Conservation (phyloP, 1,140 invertebrate genomes). For the Planococcus citri region DNA sequence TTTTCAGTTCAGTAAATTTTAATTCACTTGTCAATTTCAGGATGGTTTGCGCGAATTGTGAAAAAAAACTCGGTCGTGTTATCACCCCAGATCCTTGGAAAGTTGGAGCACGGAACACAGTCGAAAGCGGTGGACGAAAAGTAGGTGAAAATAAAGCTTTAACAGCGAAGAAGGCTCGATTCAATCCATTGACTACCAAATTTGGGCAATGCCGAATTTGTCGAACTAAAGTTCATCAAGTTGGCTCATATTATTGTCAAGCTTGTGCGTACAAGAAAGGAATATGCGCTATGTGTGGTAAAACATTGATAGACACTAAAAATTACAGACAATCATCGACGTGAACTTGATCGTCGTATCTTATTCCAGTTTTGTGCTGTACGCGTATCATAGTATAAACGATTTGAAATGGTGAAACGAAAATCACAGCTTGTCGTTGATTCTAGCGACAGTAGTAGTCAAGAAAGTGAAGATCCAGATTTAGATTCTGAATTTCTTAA, state of each 20-base stretch:
- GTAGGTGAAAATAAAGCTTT: constrained; percentile 85
- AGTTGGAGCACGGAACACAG: constrained; percentile 72
- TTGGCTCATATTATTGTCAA: constrained; percentile 93
- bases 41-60: constrained; percentile 88
- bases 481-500: not conserved
- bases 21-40: constrained; percentile 22
- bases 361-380: not conserved
- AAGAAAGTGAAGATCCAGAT: not conserved
- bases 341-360: constrained; percentile 36
- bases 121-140: constrained; percentile 68
- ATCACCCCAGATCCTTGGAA: constrained; percentile 97
- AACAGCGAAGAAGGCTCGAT: constrained; percentile 65
- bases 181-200: constrained; percentile 69
- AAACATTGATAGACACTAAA: constrained; percentile 85
- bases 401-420: not conserved
- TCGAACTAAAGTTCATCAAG: constrained; percentile 81
- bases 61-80: constrained; percentile 74
- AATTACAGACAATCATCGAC: constrained; percentile 90
- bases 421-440: not conserved
- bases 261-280: constrained; percentile 86
- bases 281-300: constrained; percentile 98
- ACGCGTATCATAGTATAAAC: not conserved
- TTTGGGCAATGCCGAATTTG: constrained; percentile 89
- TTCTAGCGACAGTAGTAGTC: not conserved
- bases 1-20: too few species aligned